Evolutionary conservation across 1,140 invertebrate genomes (phyloP), one percentile per base, ranked within the genome.

Genomic region (Xylocopa sonorina): DNA sequence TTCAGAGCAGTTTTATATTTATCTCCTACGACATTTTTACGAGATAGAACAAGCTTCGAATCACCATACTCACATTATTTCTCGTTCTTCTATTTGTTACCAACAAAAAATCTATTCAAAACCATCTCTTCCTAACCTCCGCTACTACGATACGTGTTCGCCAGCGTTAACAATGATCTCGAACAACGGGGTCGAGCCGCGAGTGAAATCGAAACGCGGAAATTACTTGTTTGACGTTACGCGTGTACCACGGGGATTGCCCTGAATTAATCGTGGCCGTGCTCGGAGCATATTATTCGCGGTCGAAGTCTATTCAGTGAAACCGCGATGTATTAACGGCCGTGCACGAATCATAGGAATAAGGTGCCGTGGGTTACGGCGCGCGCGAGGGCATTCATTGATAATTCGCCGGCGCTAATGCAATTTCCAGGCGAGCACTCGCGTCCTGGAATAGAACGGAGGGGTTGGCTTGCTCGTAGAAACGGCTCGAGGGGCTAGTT

Each of bases 351-450:
- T 14, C 10, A 18, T 6, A 16, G n/a, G 48, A 46, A 12, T 55
- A n/a, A 32, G n/a, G 29, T 27, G n/a, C 7, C 14, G n/a, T n/a
- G 18, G 0, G 43, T 6, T 7, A 51, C 29, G 18, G n/a, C 43
- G 43, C 29, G 71, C 14, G 71, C 55, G 51, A 24, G 53, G 12
- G 76, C 55, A 41, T 80, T 84, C 82, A 80, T 84, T 86, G 82
- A 87, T 78, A 87, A 85, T 83, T 87, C 80, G 57, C 34, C 32
- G n/a, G 46, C n/a, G 38, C 55, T 80, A 73, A 83, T 72, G 76
- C 80, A 83, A 82, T 62, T 80, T 53, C 63, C 82, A 68, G 41
- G 41, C 62, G n/a, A 24, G 4, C 68, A 77, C 64, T 80, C 55
- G 76, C 53, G 55, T 43, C 73, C 57, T 51, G 64, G 34, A 82